Conservation (phyloP, 2,888 invertebrate genomes). For the Leistus spinibarbis region DNA sequence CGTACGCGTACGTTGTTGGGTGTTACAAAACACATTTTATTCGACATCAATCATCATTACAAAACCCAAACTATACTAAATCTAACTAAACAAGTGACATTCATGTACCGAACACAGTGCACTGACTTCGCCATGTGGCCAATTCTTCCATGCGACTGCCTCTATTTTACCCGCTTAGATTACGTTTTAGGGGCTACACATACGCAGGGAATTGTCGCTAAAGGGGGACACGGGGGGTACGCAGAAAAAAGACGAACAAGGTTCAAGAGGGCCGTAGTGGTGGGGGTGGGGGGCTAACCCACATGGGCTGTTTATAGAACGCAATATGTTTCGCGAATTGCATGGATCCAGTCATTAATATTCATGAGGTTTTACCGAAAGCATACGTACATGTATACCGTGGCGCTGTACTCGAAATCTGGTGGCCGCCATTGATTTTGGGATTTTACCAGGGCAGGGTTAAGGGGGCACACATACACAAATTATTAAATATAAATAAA, state of each 20-base stretch:
- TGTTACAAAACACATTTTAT: background rate
- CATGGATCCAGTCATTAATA: conserved; percentile 1
- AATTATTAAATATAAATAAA: background rate
- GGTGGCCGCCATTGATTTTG: background rate
- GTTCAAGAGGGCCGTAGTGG: too few relatives aligned
- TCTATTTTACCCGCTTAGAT: background rate
- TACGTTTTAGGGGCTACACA: background rate
- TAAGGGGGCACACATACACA: too few relatives aligned
- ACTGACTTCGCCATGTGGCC: background rate
- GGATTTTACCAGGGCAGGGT: background rate
- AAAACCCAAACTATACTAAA: background rate
- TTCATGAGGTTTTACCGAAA: background rate
- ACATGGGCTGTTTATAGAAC: background rate
- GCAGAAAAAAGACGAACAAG: background rate
- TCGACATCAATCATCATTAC: conserved; percentile 8
- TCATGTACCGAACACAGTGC: background rate
- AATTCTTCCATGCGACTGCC: conserved; percentile 1
- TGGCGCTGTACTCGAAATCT: background rate
- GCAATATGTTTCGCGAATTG: conserved; percentile 13
- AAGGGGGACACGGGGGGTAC: background rate
- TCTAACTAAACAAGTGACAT: conserved; percentile 1
- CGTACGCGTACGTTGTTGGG: too few relatives aligned
- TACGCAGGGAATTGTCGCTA: background rate
- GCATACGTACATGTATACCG: background rate
- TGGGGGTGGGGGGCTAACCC: background rate